Base-by-base conservation (phyloP, 2,888 invertebrate species). In the Eudasyphora cyanicolor region DNA sequence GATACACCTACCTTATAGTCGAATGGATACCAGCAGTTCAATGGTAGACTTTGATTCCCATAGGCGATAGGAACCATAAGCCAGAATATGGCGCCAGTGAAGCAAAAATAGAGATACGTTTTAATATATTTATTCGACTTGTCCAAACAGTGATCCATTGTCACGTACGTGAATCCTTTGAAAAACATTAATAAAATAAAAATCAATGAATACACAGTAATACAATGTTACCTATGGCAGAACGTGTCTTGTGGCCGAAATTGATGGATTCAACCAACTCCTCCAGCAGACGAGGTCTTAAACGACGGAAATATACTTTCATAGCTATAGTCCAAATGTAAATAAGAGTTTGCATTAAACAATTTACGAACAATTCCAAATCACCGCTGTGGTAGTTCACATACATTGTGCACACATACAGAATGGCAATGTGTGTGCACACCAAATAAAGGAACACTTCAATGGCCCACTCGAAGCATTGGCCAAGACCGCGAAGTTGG, bases 1-100 rank as follows among this genome's bases (percentile, higher is more conserved):
- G n/a, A 17, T 77, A 76, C 21, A 54, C n/a, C 19, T 79, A 89
- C 90, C 29, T 87, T 88, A 76, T 87, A 89, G 83, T 91, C 88
- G 32, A 91, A 88, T 5, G 91, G 91, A 88, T 91, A 91, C 89
- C 90, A 90, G 76, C 90, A 89, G 54, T 85, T 69, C 35, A 91
- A 74, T 0, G 91, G 91, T 19, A 91, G 85, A 76, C 87, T 89
- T 2, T 85, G 85, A 73, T 89, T 88, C 7, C 87, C 80, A 45
- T 88, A 86, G 2, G 86, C 86, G 45, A 91, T 79, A 3, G 90
- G 91, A n/a, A 89, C 49, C 0, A 86, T 69, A 0, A 87, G 77
- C 87, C 87, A 88, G 77, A 88, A 87, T 57, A 87, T 82, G 1
- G 86, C 86, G 17, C 87, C 89, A 17, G 80, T 7, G 27, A 86